phyloP scores from a whole-genome alignment of 2,888 invertebrate genomes.

The Polylopha cassiicola region DNA sequence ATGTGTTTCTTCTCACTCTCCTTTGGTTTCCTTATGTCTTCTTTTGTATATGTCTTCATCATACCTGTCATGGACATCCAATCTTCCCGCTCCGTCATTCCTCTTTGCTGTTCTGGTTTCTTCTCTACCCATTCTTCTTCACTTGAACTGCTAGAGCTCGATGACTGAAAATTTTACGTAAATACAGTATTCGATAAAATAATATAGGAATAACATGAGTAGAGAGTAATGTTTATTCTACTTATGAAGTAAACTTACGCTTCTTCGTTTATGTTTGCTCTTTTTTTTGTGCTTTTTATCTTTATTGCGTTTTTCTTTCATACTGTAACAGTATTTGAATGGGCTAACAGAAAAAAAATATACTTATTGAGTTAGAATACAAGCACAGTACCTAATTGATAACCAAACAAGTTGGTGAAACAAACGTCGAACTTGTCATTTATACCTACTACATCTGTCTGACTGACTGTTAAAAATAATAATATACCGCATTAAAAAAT shows the following conservation, averaged over 20 bases:
- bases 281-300: slow-evolving; percentile 44
- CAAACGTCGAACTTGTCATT: too few relatives aligned
- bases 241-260: slow-evolving; percentile 35
- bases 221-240: neutral
- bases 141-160: slow-evolving; percentile 47
- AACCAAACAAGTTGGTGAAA: too few relatives aligned
- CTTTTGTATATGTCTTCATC: slow-evolving; percentile 64
- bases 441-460: too few relatives aligned
- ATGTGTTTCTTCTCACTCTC: slow-evolving; percentile 72
- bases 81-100: slow-evolving; percentile 77
- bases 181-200: slow-evolving; percentile 2
- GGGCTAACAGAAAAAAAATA: neutral
- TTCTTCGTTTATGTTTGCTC: slow-evolving; percentile 34
- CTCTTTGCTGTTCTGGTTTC: slow-evolving; percentile 29
- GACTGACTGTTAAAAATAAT: too few relatives aligned
- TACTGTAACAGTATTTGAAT: slow-evolving; percentile 23
- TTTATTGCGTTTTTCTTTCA: slow-evolving; percentile 59
- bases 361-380: slow-evolving; percentile 2
- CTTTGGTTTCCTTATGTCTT: slow-evolving; percentile 66
- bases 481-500: too few relatives aligned
- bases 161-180: slow-evolving; percentile 39
- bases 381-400: too few relatives aligned
- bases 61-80: slow-evolving; percentile 86
- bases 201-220: slow-evolving; percentile 6
- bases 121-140: slow-evolving; percentile 81